Evolutionary conservation across 1,140 invertebrate genomes (phyloP).

Genomic region (Glomeris maerens): DNA sequence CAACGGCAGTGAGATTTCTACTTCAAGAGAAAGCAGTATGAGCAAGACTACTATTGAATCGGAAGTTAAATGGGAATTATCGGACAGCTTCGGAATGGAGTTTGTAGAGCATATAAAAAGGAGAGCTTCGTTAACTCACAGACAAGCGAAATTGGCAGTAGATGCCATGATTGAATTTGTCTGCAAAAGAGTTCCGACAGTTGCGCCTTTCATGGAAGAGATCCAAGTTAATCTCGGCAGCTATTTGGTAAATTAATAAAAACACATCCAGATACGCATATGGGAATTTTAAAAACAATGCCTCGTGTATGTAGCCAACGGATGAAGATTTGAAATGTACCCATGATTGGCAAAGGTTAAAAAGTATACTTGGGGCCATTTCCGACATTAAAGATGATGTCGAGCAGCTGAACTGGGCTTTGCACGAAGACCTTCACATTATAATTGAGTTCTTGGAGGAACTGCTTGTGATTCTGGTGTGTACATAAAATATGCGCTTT

Average conservation of each 20-base stretch:
- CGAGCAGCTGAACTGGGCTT: background rate
- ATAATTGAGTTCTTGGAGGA: background rate
- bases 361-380: background rate
- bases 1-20: too few species aligned
- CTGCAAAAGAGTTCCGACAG: background rate
- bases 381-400: background rate
- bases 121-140: background rate
- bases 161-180: background rate
- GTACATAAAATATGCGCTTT: background rate
- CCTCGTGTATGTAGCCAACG: background rate
- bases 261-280: background rate
- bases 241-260: background rate
- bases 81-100: too few species aligned
- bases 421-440: constrained; percentile 1
- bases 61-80: too few species aligned
- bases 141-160: background rate
- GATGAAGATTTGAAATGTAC: background rate
- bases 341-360: constrained; percentile 1
- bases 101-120: too few species aligned
- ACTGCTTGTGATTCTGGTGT: background rate
- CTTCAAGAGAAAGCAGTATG: too few species aligned
- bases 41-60: too few species aligned
- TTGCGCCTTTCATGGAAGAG: background rate
- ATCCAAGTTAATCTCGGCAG: background rate
- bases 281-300: background rate